A percentile compares a stretch with the other conserved stretches of the same genome.
phyloP scores from a whole-genome alignment of 2,113 vertebrate genomes.

The Porphyrio hochstetteri region DNA sequence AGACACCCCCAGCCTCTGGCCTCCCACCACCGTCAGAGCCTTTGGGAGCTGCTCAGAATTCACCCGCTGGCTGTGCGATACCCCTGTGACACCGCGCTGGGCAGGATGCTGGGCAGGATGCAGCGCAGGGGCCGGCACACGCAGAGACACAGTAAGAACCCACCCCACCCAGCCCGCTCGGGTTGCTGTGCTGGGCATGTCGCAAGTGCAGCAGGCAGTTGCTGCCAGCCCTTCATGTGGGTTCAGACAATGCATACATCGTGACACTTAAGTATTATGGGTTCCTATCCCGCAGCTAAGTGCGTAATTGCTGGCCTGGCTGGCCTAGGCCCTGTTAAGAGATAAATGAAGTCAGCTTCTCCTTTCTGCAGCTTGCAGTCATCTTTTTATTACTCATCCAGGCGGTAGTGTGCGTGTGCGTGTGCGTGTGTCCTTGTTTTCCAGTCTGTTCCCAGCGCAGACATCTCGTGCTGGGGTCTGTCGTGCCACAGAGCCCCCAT shows the following conservation, averaged over 20 bases:
- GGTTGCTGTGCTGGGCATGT: not conserved
- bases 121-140: fast-evolving
- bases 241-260: not conserved
- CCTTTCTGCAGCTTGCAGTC: slow-evolving; percentile 54
- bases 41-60: not conserved
- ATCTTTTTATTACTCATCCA: slow-evolving; percentile 45
- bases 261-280: not conserved
- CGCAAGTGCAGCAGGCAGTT: slow-evolving; percentile 28
- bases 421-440: not conserved
- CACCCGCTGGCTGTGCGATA: not conserved
- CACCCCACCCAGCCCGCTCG: not conserved
- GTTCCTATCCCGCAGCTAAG: slow-evolving; percentile 36
- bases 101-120: not conserved
- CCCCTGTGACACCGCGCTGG: not conserved
- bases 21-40: not conserved
- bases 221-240: not conserved
- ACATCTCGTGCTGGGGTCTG: not conserved
- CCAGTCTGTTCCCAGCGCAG: not conserved
- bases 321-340: not conserved
- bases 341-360: slow-evolving; percentile 44
- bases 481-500: not conserved
- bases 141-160: not conserved
- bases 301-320: slow-evolving; percentile 8
- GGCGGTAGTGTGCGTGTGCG: fast-evolving
- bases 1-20: not conserved